phyloP scores from a whole-genome alignment of 2,888 invertebrate species.

The Galeopsomyia nigrocyanea region DNA sequence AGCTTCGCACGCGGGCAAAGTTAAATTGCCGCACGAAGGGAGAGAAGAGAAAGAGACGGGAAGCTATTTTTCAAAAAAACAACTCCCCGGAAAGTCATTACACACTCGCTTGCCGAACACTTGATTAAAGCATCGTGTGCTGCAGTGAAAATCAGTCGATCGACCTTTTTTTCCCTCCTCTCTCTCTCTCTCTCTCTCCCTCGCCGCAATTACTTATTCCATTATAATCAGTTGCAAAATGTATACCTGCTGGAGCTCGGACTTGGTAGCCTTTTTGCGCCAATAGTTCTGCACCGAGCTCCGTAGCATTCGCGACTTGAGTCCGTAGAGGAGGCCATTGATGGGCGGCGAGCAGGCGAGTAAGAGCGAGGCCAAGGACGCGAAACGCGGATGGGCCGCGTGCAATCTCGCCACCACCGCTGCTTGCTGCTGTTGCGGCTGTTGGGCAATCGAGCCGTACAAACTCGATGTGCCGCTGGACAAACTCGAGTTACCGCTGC shows the following conservation, averaged over 20 bases:
- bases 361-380: slow-evolving; percentile 76
- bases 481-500: background rate
- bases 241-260: slow-evolving; percentile 79
- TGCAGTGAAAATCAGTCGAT: too few relatives aligned
- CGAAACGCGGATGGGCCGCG: slow-evolving; percentile 67
- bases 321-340: slow-evolving; percentile 84
- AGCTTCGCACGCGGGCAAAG: too few relatives aligned
- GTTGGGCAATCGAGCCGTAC: slow-evolving; percentile 12
- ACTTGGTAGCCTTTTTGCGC: slow-evolving; percentile 83
- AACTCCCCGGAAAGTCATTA: background rate
- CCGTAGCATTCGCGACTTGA: slow-evolving; percentile 79
- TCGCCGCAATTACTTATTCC: too few relatives aligned
- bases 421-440: background rate
- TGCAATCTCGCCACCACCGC: slow-evolving; percentile 23
- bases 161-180: too few relatives aligned
- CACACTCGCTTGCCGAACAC: background rate
- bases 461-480: too few relatives aligned
- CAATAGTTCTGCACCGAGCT: slow-evolving; percentile 83
- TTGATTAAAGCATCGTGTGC: too few relatives aligned
- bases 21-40: too few relatives aligned
- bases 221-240: too few relatives aligned
- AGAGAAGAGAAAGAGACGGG: too few relatives aligned
- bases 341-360: slow-evolving; percentile 80
- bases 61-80: background rate
- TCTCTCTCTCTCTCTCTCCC: too few relatives aligned